These are phyloP conservation scores for Isurus oxyrinchus DNA, from an alignment of 2,113 vertebrate species.

Conservation along the genomic window DNA sequence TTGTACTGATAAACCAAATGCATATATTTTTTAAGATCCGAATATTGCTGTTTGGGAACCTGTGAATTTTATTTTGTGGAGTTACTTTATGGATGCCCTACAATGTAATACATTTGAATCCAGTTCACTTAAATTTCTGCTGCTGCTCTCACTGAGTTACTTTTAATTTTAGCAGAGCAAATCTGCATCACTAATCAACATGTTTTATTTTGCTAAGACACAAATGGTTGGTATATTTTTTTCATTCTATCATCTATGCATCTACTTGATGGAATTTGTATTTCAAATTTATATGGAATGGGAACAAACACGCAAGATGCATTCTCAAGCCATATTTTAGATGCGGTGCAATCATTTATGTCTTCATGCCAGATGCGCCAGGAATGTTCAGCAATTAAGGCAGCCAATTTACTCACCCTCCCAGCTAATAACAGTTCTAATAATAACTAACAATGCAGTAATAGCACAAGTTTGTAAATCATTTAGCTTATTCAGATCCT, in stretches of 20 bases:
- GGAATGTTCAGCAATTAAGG: conserved; percentile 1
- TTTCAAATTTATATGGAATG: neutral
- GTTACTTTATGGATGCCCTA: neutral
- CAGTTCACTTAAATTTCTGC: neutral
- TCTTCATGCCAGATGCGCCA: neutral
- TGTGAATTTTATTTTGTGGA: neutral
- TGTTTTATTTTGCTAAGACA: too few species aligned
- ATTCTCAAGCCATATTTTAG: neutral
- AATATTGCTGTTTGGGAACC: neutral
- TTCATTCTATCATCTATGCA: neutral
- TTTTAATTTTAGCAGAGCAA: neutral
- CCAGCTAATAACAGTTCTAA: neutral
- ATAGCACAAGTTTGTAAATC: neutral
- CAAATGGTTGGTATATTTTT: neutral
- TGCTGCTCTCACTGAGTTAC: neutral
- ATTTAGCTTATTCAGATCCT: neutral
- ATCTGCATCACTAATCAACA: neutral
- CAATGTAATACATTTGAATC: neutral
- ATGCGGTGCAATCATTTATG: neutral
- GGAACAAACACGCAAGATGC: neutral
- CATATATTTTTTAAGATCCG: neutral
- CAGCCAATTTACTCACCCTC: neutral
- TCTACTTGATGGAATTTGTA: neutral
- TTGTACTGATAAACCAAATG: neutral
- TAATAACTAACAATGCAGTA: neutral